These are phyloP conservation scores for Cyclophora punctaria DNA, from an alignment of 2,888 invertebrate genomes.

Conservation along the genomic window DNA sequence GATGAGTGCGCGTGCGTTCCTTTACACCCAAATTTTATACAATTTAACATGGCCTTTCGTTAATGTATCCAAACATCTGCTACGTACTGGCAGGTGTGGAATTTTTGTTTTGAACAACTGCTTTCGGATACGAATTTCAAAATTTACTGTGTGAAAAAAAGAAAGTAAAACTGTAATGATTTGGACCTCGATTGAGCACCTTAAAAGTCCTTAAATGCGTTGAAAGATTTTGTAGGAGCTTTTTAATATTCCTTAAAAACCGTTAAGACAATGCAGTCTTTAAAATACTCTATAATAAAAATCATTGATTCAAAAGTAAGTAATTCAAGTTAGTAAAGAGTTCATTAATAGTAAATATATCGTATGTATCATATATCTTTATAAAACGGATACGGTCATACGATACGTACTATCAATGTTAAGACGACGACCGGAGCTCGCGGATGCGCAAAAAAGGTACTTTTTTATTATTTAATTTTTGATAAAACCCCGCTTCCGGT, in stretches of 20 bases:
- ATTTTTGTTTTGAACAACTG: constrained; percentile 39
- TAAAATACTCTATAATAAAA: too few relatives aligned
- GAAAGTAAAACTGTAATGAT: too few relatives aligned
- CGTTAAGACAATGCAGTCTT: too few relatives aligned
- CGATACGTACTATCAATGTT: constrained; percentile 11
- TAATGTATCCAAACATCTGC: constrained; percentile 56
- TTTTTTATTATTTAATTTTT: not conserved
- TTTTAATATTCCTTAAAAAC: too few relatives aligned
- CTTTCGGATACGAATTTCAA: constrained; percentile 15
- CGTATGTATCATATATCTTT: constrained; percentile 4
- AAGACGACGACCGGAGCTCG: constrained; percentile 9
- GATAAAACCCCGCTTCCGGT: constrained; percentile 19
- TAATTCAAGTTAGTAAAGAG: too few relatives aligned
- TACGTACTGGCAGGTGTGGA: constrained; percentile 51
- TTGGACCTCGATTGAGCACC: too few relatives aligned
- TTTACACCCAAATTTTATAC: constrained; percentile 50
- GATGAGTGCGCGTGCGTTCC: constrained; percentile 44
- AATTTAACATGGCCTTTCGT: constrained; percentile 32
- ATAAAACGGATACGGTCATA: constrained; percentile 13
- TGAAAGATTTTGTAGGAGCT: too few relatives aligned
- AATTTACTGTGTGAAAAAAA: too few relatives aligned
- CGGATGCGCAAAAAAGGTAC: constrained; percentile 18
- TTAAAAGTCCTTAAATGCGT: too few relatives aligned
- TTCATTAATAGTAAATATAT: too few relatives aligned
- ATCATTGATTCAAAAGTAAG: too few relatives aligned